Base-by-base conservation (phyloP, 64 coral and sea anemone species). In the Cladopsammia gracilis region DNA sequence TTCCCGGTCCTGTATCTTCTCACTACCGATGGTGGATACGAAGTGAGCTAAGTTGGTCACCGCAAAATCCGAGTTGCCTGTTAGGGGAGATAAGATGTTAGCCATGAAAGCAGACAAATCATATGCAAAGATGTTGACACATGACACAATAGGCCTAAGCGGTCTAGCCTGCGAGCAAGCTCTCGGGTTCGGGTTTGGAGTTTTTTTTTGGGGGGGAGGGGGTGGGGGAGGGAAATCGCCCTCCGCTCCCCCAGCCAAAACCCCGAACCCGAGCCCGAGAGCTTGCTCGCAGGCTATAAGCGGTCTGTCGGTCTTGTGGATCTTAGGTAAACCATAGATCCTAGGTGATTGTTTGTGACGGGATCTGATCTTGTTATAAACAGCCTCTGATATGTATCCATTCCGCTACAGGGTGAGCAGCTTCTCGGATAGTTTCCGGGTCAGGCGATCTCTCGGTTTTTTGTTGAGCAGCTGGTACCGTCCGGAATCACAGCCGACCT, bases 111-210 rank as follows among this genome's bases (percentile, higher is more conserved):
- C 62, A 46, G 80, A 76, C 25, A 92, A 25, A 14, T 75, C 79
- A 25, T 92, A 85, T 16, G 79, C 73, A 12, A 86, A 86, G 71
- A 60, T 68, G 60, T 86, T 77, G 6, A 66, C 34, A 24, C 70
- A 85, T n/a, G n/a, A 79, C 48, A 90, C 88, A n/a, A 71, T 90
- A 23, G 88, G 88, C 68, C 88, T 67, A 16, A 90, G 23, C 9
- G 34, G 34, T 34, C 0, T 13, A n/a, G n/a, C n/a, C n/a, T n/a
- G n/a, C n/a, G n/a, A n/a, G n/a, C n/a, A n/a, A n/a, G n/a, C n/a
- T n/a, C n/a, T n/a, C n/a, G n/a, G n/a, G n/a, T n/a, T n/a, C n/a
- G n/a, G n/a, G n/a, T n/a, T n/a, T n/a, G n/a, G n/a, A n/a, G n/a
- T n/a, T n/a, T n/a, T n/a, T n/a, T n/a, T n/a, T n/a, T n/a, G n/a